Evolutionary conservation across 2,888 invertebrate genomes (phyloP), one percentile per base, ranked within the genome.

Genomic region (Julus scandinavius): DNA sequence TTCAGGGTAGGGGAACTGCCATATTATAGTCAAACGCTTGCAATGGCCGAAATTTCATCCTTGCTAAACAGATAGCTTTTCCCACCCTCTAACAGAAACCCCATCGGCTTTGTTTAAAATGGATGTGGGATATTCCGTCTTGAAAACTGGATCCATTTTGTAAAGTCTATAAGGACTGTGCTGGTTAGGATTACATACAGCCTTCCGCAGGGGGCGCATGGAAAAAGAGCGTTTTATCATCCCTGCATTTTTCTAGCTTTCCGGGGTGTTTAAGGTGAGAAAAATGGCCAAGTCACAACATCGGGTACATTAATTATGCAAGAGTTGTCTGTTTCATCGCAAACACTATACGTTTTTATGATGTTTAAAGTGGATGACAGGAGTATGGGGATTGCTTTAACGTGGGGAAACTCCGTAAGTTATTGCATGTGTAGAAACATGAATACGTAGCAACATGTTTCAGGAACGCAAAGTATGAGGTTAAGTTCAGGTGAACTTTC

Each of bases 231-330:
- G 17, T 17, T 63, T 63, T 63, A 63, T 63, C 58, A 63, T n/a
- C n/a, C 58, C 58, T 15, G 58, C 13, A 13, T 54, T 54, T 54
- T 13, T 7, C 54, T 54, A 3, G 50, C 54, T 54, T 54, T 54
- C 13, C 54, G 54, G 54, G 58, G 58, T 63, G 58, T 63, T 63
- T 17, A 63, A n/a, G n/a, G 58, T 63, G 58, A 63, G 58, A 63
- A 63, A 63, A 63, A 63, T 63, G 58, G n/a, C 58, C 58, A 63
- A 63, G 58, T 63, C 58, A n/a, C 58, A 63, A 63, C 58, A 63
- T 63, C n/a, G 58, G 58, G 7, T n/a, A 3, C n/a, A 63, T 63
- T 63, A 63, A 63, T 63, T 63, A 63, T 63, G 58, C 58, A 63
- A 17, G 58, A 63, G 58, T 6, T 17, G 58, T 63, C 58, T 63